Evolutionary conservation across 2,113 vertebrate species (phyloP).

Genomic region (Erinaceus europaeus): DNA sequence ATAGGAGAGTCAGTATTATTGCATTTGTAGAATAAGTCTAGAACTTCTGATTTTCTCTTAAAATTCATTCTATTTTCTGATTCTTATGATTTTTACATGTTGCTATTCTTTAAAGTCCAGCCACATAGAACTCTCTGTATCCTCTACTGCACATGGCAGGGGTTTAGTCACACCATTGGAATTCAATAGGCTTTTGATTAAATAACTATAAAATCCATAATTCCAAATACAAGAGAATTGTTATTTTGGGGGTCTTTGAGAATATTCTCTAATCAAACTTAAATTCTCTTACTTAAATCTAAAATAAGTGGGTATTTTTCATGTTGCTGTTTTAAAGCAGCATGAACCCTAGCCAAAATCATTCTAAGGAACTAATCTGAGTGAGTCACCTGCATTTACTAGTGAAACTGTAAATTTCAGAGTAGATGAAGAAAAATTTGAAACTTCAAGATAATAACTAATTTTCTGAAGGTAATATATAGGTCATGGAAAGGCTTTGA

Average conservation of each 20-base stretch:
- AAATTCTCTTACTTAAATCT: conserved; percentile 55
- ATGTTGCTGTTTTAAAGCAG: conserved; percentile 59
- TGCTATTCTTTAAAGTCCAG: not conserved
- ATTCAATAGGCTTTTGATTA: conserved; percentile 56
- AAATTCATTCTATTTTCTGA: not conserved
- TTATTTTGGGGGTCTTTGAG: not conserved
- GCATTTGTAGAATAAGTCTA: too few species aligned
- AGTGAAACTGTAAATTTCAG: conserved; percentile 24
- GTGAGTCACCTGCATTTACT: conserved; percentile 27
- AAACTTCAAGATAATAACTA: conserved; percentile 56
- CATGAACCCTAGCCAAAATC: conserved; percentile 31
- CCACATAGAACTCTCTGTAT: not conserved
- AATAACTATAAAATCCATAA: conserved; percentile 39
- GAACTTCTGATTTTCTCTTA: not conserved
- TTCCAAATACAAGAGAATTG: not conserved
- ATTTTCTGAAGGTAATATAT: not conserved
- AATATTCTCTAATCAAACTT: conserved; percentile 38
- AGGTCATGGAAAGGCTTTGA: conserved; percentile 31
- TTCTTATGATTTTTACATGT: not conserved
- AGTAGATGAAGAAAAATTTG: not conserved
- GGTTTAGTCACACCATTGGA: not conserved
- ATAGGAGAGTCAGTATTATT: not conserved
- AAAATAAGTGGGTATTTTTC: conserved; percentile 52
- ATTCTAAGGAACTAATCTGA: conserved; percentile 23
- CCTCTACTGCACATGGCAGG: not conserved